phyloP scores from a whole-genome alignment of 2,888 invertebrate species.

The Xanthia icteritia region DNA sequence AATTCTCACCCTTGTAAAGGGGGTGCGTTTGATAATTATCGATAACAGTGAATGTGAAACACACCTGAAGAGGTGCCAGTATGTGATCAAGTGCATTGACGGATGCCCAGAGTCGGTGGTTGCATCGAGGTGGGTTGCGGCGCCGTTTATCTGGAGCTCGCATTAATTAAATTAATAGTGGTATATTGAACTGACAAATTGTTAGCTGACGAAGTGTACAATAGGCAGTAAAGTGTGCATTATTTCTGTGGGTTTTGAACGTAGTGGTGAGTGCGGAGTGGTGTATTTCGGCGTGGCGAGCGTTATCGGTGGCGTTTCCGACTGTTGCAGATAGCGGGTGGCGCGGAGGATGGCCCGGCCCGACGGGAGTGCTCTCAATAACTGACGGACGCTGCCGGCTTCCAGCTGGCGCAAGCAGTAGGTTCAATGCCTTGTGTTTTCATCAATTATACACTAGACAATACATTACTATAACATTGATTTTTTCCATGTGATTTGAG shows the following conservation, averaged over 20 bases:
- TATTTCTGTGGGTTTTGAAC: slow-evolving; percentile 55
- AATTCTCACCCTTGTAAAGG: slow-evolving; percentile 75
- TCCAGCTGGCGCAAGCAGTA: slow-evolving; percentile 89
- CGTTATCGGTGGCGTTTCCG: slow-evolving; percentile 89
- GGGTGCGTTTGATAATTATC: slow-evolving; percentile 75
- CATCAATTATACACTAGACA: slow-evolving; percentile 31
- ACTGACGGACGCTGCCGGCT: slow-evolving; percentile 90
- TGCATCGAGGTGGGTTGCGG: slow-evolving; percentile 85
- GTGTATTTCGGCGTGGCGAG: slow-evolving; percentile 76
- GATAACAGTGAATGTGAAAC: slow-evolving; percentile 75
- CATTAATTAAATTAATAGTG: slow-evolving; percentile 86
- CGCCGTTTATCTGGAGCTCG: slow-evolving; percentile 80
- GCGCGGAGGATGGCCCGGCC: slow-evolving; percentile 87
- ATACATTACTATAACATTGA: slow-evolving; percentile 62
- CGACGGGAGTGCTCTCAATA: slow-evolving; percentile 85
- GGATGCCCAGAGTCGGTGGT: slow-evolving; percentile 76
- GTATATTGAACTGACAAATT: slow-evolving; percentile 68
- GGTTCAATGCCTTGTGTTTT: slow-evolving; percentile 67
- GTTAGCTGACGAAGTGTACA: slow-evolving; percentile 59
- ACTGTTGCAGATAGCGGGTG: slow-evolving; percentile 88
- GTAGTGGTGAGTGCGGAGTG: slow-evolving; percentile 59
- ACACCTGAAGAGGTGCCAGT: slow-evolving; percentile 66
- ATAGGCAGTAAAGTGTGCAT: slow-evolving; percentile 54
- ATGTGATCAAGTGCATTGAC: slow-evolving; percentile 73
- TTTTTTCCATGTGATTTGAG: slow-evolving; percentile 54